Percentiles rank a stretch among this genome's conserved stretches.
Evolutionary conservation across 2,797 vertebrate species (phyloP).

Genomic region (Muscicapa comitata): DNA sequence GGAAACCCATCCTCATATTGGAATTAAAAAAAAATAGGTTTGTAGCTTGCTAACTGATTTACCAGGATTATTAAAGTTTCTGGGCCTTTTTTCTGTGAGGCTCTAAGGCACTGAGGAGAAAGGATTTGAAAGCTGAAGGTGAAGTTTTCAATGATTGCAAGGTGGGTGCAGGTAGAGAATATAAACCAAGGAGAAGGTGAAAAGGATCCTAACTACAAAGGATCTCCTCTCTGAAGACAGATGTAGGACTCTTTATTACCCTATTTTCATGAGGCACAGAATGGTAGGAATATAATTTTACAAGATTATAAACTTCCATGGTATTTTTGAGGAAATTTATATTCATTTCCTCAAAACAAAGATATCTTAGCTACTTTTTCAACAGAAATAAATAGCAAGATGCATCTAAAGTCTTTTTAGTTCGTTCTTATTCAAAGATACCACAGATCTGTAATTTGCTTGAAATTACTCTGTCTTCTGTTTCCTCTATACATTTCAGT

Average conservation of each 20-base stretch:
- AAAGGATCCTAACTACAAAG: background rate
- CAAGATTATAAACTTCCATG: background rate
- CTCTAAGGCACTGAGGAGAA: background rate
- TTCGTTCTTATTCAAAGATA: background rate
- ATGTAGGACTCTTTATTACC: background rate
- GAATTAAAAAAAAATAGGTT: background rate
- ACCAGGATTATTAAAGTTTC: background rate
- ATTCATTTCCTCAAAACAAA: background rate
- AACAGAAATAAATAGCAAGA: background rate
- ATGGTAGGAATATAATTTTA: background rate
- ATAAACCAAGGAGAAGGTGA: background rate
- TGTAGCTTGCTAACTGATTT: background rate
- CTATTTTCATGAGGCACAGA: background rate
- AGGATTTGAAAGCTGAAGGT: background rate
- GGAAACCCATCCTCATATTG: background rate
- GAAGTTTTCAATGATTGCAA: background rate
- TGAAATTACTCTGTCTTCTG: background rate
- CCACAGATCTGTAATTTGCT: background rate
- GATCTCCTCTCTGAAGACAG: background rate
- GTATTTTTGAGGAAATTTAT: background rate
- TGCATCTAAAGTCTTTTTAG: background rate
- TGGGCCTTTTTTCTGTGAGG: background rate
- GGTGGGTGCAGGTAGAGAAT: background rate
- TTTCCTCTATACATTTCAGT: background rate
- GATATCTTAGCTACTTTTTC: background rate